phyloP scores from a whole-genome alignment of 2,113 vertebrate genomes.

The Hipposideros armiger region DNA sequence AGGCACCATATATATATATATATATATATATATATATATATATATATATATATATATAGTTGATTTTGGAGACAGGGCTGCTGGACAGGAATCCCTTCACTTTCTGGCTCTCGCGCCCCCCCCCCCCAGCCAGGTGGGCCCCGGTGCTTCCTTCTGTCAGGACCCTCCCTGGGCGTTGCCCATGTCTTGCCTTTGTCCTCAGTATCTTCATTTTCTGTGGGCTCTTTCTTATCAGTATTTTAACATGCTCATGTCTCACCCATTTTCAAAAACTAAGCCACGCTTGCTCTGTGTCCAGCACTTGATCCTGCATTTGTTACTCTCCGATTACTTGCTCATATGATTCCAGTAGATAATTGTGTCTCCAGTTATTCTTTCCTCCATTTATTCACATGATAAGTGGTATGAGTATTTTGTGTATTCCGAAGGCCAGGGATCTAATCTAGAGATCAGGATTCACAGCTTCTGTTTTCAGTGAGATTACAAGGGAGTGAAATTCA shows the following conservation, averaged over 20 bases:
- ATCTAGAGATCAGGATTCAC: background rate
- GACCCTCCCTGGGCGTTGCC: background rate
- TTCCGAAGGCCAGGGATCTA: background rate
- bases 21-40: no score
- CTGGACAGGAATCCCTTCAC: background rate
- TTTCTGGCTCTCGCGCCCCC: no score
- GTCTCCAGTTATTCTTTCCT: background rate
- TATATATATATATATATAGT: no score
- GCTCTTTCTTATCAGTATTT: background rate
- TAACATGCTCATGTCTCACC: background rate
- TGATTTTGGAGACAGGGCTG: background rate
- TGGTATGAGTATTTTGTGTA: background rate
- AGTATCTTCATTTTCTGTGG: background rate
- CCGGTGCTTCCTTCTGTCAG: background rate
- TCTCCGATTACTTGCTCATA: background rate
- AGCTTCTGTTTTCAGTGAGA: background rate
- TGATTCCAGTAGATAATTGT: background rate
- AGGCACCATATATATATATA: no score
- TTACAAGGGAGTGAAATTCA: background rate
- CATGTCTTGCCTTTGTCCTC: background rate
- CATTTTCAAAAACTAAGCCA: background rate
- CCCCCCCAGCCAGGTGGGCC: no score
- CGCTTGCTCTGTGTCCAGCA: background rate
- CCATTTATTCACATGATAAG: background rate
- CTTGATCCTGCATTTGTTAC: background rate